Conservation (phyloP, 2,797 vertebrate species). For the Pelobates cultripes region DNA sequence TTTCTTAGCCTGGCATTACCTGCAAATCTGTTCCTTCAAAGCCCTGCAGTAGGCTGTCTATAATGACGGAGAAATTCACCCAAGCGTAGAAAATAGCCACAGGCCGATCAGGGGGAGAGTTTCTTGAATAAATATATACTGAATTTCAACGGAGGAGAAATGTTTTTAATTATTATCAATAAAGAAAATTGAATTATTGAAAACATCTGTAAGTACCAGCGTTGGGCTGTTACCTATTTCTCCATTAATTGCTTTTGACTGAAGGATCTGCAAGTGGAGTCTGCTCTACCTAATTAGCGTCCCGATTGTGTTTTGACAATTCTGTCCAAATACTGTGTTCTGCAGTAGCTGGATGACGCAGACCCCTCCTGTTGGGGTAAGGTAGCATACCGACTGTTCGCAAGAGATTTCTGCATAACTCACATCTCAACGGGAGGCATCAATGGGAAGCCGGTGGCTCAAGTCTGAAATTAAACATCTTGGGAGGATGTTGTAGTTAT, state of each 20-base stretch:
- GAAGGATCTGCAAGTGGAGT: conserved; percentile 56
- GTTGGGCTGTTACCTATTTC: conserved; percentile 60
- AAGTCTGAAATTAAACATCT: background rate
- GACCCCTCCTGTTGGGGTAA: background rate
- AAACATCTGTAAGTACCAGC: conserved; percentile 64
- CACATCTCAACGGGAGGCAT: background rate
- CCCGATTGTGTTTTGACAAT: conserved; percentile 63
- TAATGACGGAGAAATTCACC: conserved; percentile 12
- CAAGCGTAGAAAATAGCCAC: conserved; percentile 30
- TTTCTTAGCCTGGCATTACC: too few species aligned
- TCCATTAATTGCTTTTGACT: conserved; percentile 61
- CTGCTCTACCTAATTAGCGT: conserved; percentile 58
- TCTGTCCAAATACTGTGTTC: conserved; percentile 50
- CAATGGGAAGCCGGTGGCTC: too few species aligned
- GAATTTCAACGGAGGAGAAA: conserved; percentile 22
- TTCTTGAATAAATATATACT: conserved; percentile 36
- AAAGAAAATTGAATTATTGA: conserved; percentile 61
- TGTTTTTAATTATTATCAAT: conserved; percentile 62
- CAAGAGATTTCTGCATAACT: background rate
- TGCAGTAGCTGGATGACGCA: conserved; percentile 55
- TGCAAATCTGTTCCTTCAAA: too few species aligned
- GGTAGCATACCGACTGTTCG: background rate
- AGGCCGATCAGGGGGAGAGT: conserved; percentile 6
- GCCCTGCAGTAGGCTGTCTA: conserved; percentile 3
- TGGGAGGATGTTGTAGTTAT: background rate